A percentile compares a stretch with the other conserved stretches of the same genome.
Conservation (phyloP, 2,113 vertebrate species). For the Ifrita kowaldi region DNA sequence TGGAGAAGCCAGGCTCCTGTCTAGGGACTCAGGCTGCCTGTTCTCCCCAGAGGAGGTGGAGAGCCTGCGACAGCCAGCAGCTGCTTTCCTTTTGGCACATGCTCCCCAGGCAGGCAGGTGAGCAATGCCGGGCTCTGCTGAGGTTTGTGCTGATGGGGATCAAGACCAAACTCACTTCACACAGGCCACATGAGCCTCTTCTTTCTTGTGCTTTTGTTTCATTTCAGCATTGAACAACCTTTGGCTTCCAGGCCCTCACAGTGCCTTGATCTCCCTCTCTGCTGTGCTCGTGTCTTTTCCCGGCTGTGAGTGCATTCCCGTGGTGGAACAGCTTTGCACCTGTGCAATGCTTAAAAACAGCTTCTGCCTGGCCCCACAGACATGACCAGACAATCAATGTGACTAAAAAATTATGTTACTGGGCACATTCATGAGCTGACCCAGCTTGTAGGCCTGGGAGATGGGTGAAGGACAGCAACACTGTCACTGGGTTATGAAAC, state of each 20-base stretch:
- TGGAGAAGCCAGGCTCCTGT: background rate
- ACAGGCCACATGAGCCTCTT: background rate
- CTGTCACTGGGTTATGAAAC: background rate
- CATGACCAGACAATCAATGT: fast-evolving
- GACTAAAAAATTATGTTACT: background rate
- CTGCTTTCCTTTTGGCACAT: background rate
- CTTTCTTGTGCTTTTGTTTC: background rate
- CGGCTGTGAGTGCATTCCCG: fast-evolving
- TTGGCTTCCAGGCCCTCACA: background rate
- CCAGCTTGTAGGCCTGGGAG: background rate
- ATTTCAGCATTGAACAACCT: background rate
- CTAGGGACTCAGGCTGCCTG: too few species aligned
- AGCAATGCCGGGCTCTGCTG: background rate
- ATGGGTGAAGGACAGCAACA: background rate
- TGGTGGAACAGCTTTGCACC: background rate
- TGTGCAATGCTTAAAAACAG: background rate
- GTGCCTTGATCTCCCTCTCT: background rate
- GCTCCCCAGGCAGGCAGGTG: background rate
- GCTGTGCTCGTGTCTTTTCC: background rate
- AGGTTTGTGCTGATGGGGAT: background rate
- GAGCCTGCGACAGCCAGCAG: background rate
- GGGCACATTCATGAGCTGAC: background rate
- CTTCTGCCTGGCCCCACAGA: background rate
- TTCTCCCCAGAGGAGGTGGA: background rate
- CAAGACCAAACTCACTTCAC: background rate